Conservation (phyloP, 2,797 vertebrate genomes). For the Lindbergichthys nudifrons region DNA sequence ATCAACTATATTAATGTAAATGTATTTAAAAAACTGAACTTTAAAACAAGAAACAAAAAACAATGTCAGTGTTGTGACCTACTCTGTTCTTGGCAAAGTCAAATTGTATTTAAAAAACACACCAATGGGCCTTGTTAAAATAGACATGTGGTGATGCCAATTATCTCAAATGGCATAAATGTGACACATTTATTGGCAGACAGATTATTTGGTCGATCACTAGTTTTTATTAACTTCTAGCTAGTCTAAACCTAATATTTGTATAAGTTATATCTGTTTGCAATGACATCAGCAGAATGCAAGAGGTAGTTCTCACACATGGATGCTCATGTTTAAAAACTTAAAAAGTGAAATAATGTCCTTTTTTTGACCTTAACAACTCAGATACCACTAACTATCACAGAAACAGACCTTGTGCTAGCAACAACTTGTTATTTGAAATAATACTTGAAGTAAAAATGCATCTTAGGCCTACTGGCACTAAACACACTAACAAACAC, state of each 20-base stretch:
- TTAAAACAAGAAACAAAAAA: too few relatives aligned
- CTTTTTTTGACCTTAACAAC: neutral
- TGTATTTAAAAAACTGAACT: too few relatives aligned
- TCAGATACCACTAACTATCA: neutral
- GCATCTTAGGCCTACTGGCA: conserved; percentile 15
- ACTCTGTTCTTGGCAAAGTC: too few relatives aligned
- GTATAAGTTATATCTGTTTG: neutral
- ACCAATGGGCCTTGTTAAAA: too few relatives aligned
- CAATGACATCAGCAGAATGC: neutral
- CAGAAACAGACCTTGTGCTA: neutral
- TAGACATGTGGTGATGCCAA: too few relatives aligned
- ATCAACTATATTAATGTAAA: too few relatives aligned
- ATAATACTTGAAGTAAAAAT: conserved; percentile 22
- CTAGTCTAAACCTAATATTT: neutral
- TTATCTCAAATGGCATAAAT: too few relatives aligned
- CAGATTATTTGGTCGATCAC: too few relatives aligned
- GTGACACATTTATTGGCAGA: too few relatives aligned
- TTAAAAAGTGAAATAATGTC: neutral
- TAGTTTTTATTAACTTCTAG: neutral
- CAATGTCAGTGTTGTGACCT: too few relatives aligned
- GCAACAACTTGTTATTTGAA: conserved; percentile 38
- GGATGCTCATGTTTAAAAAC: neutral
- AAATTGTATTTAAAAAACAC: too few relatives aligned
- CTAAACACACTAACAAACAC: conserved; percentile 45
- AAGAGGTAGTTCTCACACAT: neutral